phyloP scores from a whole-genome alignment of 1,140 invertebrate genomes.

The Grapholita molesta region DNA sequence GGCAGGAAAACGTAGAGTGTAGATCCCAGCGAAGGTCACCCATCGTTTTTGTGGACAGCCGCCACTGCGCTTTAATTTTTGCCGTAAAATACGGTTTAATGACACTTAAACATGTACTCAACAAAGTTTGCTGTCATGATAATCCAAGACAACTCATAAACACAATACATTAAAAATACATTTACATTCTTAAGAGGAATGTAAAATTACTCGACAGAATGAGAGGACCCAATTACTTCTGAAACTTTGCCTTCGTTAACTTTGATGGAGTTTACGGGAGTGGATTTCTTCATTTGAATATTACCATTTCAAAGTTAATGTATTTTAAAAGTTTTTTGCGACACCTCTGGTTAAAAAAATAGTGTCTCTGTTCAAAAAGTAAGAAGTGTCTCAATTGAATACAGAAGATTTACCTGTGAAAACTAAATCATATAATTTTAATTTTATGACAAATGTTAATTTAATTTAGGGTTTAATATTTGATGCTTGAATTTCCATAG shows the following conservation, averaged over 20 bases:
- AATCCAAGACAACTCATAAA: background rate
- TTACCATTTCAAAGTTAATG: background rate
- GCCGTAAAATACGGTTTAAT: no score
- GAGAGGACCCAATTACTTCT: background rate
- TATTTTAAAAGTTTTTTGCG: background rate
- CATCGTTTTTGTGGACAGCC: no score
- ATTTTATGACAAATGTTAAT: no score
- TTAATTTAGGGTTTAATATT: no score
- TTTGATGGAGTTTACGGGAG: background rate
- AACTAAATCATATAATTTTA: no score
- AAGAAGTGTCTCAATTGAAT: no score
- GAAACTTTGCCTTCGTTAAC: background rate
- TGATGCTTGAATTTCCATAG: no score
- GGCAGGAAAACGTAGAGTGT: no score
- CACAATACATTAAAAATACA: background rate
- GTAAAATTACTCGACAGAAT: conserved; percentile 9
- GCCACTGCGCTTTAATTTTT: no score
- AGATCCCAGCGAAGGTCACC: no score
- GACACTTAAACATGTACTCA: background rate
- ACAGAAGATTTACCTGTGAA: no score
- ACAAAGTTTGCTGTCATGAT: background rate
- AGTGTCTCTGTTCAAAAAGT: no score
- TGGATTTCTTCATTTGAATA: conserved; percentile 4
- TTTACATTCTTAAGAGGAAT: background rate
- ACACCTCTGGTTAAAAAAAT: conserved; percentile 9